Conservation (phyloP, 2,888 invertebrate species). For the Galerucella calmariensis region DNA sequence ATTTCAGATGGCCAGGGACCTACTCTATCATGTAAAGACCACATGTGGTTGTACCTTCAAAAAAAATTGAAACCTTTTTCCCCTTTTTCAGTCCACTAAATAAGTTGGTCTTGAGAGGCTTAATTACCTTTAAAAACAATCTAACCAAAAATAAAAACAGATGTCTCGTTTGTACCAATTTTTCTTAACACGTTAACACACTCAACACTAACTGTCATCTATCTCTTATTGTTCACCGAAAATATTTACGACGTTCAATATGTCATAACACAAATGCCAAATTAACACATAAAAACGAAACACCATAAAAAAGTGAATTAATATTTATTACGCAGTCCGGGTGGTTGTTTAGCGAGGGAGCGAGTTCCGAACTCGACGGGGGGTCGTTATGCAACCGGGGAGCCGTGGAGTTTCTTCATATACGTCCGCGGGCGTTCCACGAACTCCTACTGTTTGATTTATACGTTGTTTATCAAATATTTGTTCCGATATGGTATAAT, state of each 20-base stretch:
- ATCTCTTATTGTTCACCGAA: background rate
- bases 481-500: conserved; percentile 29
- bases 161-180: background rate
- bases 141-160: too few species aligned
- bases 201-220: background rate
- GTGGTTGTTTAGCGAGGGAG: conserved; percentile 52
- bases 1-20: too few species aligned
- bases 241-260: conserved; percentile 50
- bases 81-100: too few species aligned
- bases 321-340: conserved; percentile 57
- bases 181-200: background rate
- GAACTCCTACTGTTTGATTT: conserved; percentile 55
- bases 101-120: too few species aligned
- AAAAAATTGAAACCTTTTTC: too few species aligned
- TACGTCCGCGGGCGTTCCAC: conserved; percentile 48
- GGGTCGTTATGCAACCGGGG: conserved; percentile 46
- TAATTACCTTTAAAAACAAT: too few species aligned
- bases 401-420: conserved; percentile 42
- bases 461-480: conserved; percentile 50
- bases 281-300: conserved; percentile 59
- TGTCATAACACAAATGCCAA: conserved; percentile 55
- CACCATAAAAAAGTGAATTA: conserved; percentile 59
- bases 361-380: conserved; percentile 42
- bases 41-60: too few species aligned
- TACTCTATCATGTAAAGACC: too few species aligned